These are phyloP conservation scores for Xiphophorus hellerii DNA, from an alignment of 2,113 vertebrate genomes.

Conservation along the genomic window DNA sequence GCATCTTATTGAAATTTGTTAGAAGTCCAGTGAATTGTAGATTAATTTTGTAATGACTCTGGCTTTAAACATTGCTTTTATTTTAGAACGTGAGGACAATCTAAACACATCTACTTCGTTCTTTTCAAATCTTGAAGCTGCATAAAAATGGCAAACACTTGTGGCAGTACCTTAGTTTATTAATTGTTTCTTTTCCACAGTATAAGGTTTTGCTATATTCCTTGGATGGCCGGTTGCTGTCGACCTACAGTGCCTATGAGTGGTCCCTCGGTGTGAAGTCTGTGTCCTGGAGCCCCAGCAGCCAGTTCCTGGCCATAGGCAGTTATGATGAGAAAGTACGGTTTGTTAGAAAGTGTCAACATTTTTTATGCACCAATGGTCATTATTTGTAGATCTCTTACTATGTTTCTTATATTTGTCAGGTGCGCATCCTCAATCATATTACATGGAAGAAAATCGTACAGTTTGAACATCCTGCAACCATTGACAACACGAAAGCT, in stretches of 20 bases:
- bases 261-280: slow-evolving; percentile 94
- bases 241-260: slow-evolving; percentile 87
- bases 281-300: slow-evolving; percentile 93
- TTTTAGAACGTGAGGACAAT: background rate
- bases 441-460: slow-evolving; percentile 93
- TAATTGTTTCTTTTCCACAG: slow-evolving; percentile 66
- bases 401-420: background rate
- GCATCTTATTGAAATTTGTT: background rate
- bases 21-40: background rate
- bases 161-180: background rate
- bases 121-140: background rate
- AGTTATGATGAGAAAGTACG: slow-evolving; percentile 96
- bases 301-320: slow-evolving; percentile 93
- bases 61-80: background rate
- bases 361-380: background rate
- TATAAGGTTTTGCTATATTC: slow-evolving; percentile 95
- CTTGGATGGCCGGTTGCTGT: slow-evolving; percentile 91
- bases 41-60: background rate
- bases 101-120: background rate
- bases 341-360: background rate
- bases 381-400: background rate
- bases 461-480: slow-evolving; percentile 87
- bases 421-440: slow-evolving; percentile 95
- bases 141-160: background rate
- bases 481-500: slow-evolving; percentile 79